A percentile compares a stretch with the other conserved stretches of the same genome.
These are phyloP conservation scores for Drosophila conformis DNA, from an alignment of 2,888 invertebrate genomes.

Conservation along the genomic window DNA sequence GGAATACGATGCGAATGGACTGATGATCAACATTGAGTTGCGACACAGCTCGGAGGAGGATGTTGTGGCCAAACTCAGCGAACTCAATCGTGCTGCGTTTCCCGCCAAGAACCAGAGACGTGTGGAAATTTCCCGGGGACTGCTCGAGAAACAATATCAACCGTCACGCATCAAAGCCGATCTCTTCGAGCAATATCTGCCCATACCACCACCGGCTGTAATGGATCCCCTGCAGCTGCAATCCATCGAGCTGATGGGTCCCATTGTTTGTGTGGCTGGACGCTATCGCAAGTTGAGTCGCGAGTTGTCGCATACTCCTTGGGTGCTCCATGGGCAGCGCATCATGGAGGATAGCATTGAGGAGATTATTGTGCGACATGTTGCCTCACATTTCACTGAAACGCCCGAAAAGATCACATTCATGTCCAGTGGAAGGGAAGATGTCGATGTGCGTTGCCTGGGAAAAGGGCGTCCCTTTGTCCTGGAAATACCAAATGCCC, in stretches of 20 bases:
- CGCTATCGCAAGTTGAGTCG: slow-evolving; percentile 94
- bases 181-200: slow-evolving; percentile 86
- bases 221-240: slow-evolving; percentile 63
- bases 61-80: slow-evolving; percentile 86
- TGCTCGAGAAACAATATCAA: slow-evolving; percentile 87
- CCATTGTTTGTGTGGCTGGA: slow-evolving; percentile 84
- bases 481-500: slow-evolving; percentile 92
- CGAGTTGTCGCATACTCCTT: slow-evolving; percentile 94
- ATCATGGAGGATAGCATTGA: slow-evolving; percentile 95
- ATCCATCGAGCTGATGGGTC: slow-evolving; percentile 79
- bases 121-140: slow-evolving; percentile 88
- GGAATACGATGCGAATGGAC: slow-evolving; percentile 86
- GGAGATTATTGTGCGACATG: slow-evolving; percentile 91
- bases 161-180: slow-evolving; percentile 85
- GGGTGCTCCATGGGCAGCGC: slow-evolving; percentile 89
- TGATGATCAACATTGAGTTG: slow-evolving; percentile 85
- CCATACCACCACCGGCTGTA: slow-evolving; percentile 86
- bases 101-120: slow-evolving; percentile 70
- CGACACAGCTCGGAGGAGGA: slow-evolving; percentile 86
- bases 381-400: slow-evolving; percentile 87
- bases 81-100: slow-evolving; percentile 73
- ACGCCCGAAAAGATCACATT: slow-evolving; percentile 88
- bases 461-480: slow-evolving; percentile 97
- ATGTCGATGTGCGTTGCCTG: slow-evolving; percentile 97
- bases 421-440: slow-evolving; percentile 97